phyloP scores from a whole-genome alignment of 2,888 invertebrate species.

The Adela reaumurella region DNA sequence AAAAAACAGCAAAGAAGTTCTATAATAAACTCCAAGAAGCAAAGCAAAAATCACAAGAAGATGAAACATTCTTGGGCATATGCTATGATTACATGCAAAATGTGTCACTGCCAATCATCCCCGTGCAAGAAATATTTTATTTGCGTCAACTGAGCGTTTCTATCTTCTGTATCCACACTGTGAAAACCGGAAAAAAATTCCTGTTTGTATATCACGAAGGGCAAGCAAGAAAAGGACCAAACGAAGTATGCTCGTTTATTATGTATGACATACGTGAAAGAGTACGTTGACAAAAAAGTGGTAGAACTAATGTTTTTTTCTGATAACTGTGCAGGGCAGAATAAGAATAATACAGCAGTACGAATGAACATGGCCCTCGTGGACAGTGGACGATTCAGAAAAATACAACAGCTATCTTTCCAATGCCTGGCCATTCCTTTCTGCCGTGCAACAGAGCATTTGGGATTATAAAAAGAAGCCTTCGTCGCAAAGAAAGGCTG shows the following conservation, averaged over 20 bases:
- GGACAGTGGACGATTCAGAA: neutral
- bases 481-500: neutral
- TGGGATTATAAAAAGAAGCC: neutral
- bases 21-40: conserved; percentile 10
- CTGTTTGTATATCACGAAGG: conserved; percentile 12
- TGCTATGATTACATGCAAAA: conserved; percentile 18
- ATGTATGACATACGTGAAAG: no score
- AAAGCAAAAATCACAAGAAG: conserved; percentile 8
- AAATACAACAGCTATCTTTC: neutral
- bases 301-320: conserved; percentile 6
- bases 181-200: conserved; percentile 4
- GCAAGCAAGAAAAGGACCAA: conserved; percentile 11
- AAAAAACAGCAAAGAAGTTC: conserved; percentile 5
- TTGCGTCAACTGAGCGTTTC: conserved; percentile 12
- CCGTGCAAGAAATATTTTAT: conserved; percentile 19
- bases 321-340: conserved; percentile 9
- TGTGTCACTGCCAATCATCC: conserved; percentile 14
- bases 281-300: neutral
- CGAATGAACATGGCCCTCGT: neutral
- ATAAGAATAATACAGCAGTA: neutral
- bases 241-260: conserved; percentile 7
- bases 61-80: conserved; percentile 11
- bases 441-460: neutral
- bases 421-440: neutral
- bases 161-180: conserved; percentile 12